A percentile compares a stretch with the other conserved stretches of the same genome.
Evolutionary conservation across 2,113 vertebrate genomes (phyloP).

Genomic region (Propithecus coquereli): DNA sequence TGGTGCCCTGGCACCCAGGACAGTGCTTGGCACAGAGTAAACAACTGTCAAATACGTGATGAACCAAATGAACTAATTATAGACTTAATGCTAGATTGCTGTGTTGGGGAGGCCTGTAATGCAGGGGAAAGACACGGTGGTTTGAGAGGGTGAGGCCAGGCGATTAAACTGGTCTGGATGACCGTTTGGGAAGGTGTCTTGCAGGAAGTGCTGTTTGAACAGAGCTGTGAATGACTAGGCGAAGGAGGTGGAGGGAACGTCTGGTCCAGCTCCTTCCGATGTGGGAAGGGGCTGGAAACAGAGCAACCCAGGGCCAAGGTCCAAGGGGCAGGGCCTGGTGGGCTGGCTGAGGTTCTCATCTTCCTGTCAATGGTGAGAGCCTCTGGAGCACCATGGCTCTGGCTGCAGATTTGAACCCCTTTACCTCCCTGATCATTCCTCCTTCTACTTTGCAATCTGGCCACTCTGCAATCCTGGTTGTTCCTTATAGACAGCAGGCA

Average conservation of each 20-base stretch:
- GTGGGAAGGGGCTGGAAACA: slow-evolving; percentile 2
- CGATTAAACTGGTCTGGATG: not conserved
- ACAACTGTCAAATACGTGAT: not conserved
- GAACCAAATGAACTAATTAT: not conserved
- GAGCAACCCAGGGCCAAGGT: not conserved
- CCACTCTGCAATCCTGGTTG: not conserved
- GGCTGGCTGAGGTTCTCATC: not conserved
- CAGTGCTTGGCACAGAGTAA: not conserved
- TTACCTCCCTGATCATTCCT: not conserved
- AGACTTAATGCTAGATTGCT: not conserved
- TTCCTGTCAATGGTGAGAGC: not conserved
- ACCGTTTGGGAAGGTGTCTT: not conserved
- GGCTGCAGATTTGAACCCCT: not conserved
- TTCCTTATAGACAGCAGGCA: not conserved
- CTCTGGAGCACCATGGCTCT: not conserved
- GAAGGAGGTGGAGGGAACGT: not conserved
- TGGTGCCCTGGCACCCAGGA: not conserved
- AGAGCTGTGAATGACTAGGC: not conserved
- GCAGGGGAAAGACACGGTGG: not conserved
- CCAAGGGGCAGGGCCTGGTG: not conserved
- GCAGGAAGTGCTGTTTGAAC: not conserved
- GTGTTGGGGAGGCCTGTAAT: not conserved
- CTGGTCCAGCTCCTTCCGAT: not conserved
- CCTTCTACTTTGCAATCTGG: not conserved
- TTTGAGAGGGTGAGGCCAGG: not conserved